Evolutionary conservation across 1,140 invertebrate species (phyloP), one percentile per base, ranked within the genome.

Genomic region (Fopius arisanus): DNA sequence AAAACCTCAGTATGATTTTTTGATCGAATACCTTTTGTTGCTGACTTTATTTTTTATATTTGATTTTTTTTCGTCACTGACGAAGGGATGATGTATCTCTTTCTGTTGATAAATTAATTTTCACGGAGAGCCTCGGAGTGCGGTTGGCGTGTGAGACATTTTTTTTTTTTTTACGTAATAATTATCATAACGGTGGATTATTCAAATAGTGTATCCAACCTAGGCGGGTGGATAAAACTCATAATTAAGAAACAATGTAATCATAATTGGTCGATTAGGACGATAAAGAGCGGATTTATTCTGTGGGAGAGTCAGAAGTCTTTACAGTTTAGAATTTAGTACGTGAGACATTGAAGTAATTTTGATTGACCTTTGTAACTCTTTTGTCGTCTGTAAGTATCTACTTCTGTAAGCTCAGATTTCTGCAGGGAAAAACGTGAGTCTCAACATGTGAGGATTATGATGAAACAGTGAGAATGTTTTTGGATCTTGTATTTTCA

Each of bases 131-230:
- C n/a, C 67, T 69, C 67, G 43, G 67, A 69, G 48, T 33, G 28
- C 21, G 4, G 43, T 59, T 59, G 26, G 26, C 73, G 70, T 43
- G 40, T 74, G 76, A 76, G 79, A 78, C 70, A 29, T 73, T 69
- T 70, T 21, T 48, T 73, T 73, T 26, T 71, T 72, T 68, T 73
- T 59, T 66, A 69, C 28, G 33, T 70, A 40, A 21, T 62, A 40
- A 54, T 71, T 62, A 71, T 63, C 9, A 63, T 71, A 33, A 71
- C 29, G 63, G 51, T 63, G 69, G 23, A 41, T 63, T 71, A 63
- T 28, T 71, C 33, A 63, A 71, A 63, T 71, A 63, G 33, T 48
- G 9, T 70, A 70, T 21, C 43, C 16, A 9, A 23, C 33, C 14
- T 59, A 41, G 19, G n/a, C n/a, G 33, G 37, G 16, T 21, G 5